These are phyloP conservation scores for Siderastrea radians DNA, from an alignment of 92 coral and sea anemone species.

Conservation along the genomic window DNA sequence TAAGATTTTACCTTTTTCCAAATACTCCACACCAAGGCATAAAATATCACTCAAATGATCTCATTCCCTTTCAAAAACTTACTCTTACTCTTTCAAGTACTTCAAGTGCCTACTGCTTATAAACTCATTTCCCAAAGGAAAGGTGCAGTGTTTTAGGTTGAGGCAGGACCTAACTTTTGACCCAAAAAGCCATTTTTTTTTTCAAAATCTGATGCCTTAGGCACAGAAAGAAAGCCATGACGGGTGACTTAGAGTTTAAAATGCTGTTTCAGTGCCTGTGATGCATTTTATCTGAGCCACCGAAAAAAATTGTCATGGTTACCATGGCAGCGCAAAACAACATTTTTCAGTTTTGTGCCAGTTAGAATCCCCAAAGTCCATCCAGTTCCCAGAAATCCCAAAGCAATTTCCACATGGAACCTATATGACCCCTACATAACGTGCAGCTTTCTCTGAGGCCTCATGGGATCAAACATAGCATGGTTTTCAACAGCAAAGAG, in stretches of 20 bases:
- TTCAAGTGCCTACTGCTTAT: too few species aligned
- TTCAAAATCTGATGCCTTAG: conserved; percentile 1
- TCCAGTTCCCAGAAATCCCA: not conserved
- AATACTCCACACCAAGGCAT: too few species aligned
- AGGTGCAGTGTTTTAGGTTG: too few species aligned
- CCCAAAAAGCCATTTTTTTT: not conserved
- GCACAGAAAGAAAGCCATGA: not conserved
- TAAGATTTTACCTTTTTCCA: too few species aligned
- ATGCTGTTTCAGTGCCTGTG: not conserved
- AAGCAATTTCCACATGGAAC: not conserved
- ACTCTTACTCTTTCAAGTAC: too few species aligned
- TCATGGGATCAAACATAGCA: not conserved
- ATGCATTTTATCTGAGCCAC: not conserved
- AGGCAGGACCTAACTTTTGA: not conserved
- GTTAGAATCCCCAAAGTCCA: not conserved
- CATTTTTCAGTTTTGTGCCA: not conserved
- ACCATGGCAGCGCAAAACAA: not conserved
- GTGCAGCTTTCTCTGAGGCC: not conserved
- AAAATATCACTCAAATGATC: too few species aligned
- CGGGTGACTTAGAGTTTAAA: not conserved
- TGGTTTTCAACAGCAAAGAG: not conserved
- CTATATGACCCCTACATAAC: not conserved
- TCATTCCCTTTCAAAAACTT: too few species aligned
- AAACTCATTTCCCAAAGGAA: too few species aligned
- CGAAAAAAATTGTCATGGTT: not conserved